Base-by-base conservation (phyloP, 2,888 invertebrate species). In the Dynastes maya region DNA sequence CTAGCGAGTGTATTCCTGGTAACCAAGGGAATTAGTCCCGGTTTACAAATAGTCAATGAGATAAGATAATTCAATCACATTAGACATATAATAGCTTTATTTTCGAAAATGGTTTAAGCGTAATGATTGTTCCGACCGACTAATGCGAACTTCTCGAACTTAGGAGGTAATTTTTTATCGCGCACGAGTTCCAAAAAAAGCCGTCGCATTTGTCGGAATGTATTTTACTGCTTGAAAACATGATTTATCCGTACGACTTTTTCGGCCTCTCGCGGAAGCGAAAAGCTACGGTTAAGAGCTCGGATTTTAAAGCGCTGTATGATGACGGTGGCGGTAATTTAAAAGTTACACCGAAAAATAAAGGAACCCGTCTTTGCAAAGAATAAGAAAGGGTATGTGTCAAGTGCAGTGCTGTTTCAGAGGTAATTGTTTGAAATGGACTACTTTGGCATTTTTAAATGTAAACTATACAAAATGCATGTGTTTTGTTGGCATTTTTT, bases 81-180 rank as follows among this genome's bases (percentile, higher is more conserved):
- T 55, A 40, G 58, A 72, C 72, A 58, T 72, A 72, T 72, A 72
- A 72, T 72, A 58, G 72, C 72, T 72, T 72, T 72, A 72, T 72
- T 72, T 72, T 72, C 58, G 72, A 71, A 71, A 71, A 55, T 71
- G 55, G 58, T 72, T 72, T 72, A 72, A 72, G 58, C 58, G 58
- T 72, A 72, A 72, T 40, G 72, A 40, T 40, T 40, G 72, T 9
- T 55, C 45, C 40, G 16, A 55, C 55, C 55, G 22, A 22, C 55
- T 55, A 16, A 55, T 11, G 55, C 58, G 58, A 72, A 72, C 40
- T 72, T 22, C 40, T 51, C 55, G 58, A 72, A 72, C 72, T 61
- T 40, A 40, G 27, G 11, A 27, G 27, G 58, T 16, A 58, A 72
- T 58, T 72, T 72, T 72, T 72, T 72, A 72, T 72, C 58, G 58